These are phyloP conservation scores for Periparus ater DNA, from an alignment of 2,797 vertebrate species.

Conservation along the genomic window DNA sequence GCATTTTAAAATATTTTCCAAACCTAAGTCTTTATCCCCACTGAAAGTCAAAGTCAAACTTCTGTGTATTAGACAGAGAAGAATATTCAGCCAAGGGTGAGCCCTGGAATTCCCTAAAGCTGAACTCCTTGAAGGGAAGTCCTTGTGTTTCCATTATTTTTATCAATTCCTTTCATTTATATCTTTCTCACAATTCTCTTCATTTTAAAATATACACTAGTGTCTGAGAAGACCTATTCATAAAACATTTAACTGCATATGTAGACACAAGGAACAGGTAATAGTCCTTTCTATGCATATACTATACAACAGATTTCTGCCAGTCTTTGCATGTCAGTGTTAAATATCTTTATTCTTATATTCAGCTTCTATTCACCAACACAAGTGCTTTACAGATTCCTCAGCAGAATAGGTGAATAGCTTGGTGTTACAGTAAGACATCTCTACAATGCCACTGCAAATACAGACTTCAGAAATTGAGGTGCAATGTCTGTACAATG, in stretches of 20 bases:
- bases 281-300: not conserved
- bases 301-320: rapidly evolving
- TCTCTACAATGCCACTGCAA: not conserved
- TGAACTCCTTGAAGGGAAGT: not conserved
- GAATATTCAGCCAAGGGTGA: not conserved
- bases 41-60: not conserved
- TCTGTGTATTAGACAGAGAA: not conserved
- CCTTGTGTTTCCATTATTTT: not conserved
- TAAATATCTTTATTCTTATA: not conserved
- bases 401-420: not conserved
- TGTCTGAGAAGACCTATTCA: not conserved
- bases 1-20: not conserved
- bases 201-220: not conserved
- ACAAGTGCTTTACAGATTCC: not conserved
- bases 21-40: not conserved
- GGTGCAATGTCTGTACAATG: not conserved
- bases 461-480: not conserved
- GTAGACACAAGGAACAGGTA: not conserved
- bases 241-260: not conserved
- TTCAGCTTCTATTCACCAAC: not conserved
- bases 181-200: not conserved
- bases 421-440: not conserved
- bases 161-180: not conserved
- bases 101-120: not conserved
- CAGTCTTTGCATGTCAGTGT: not conserved